Evolutionary conservation across 2,113 vertebrate species (phyloP).

Genomic region (Cricetomys ansorgei): DNA sequence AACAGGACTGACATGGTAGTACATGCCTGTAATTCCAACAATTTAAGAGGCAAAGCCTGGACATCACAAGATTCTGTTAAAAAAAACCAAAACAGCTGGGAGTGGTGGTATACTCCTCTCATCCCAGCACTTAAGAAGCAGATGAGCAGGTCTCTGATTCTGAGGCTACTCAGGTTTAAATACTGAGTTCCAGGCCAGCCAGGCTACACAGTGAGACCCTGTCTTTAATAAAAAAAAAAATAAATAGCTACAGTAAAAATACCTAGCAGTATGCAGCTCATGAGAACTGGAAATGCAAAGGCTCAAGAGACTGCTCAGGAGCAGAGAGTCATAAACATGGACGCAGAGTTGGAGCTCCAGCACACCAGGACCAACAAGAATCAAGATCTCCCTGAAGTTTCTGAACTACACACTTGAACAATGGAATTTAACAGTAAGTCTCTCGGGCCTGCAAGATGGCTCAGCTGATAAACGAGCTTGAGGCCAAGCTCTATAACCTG

Average conservation of each 20-base stretch:
- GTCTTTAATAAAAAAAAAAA: background rate
- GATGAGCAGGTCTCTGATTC: background rate
- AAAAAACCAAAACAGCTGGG: background rate
- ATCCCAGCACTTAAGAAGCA: background rate
- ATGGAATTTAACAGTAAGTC: background rate
- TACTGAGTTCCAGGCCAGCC: background rate
- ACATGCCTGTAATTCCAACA: background rate
- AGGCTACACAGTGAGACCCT: no score
- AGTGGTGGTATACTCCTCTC: background rate
- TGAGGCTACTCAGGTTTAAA: background rate
- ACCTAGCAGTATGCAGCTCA: background rate
- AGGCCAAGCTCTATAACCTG: background rate
- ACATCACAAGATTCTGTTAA: background rate
- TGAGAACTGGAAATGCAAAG: background rate
- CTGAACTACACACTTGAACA: background rate
- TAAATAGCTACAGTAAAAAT: background rate
- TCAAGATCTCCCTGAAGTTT: background rate
- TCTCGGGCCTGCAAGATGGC: background rate
- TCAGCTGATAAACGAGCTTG: background rate
- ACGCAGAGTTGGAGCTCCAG: background rate
- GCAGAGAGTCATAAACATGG: background rate
- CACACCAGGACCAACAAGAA: background rate
- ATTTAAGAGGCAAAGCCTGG: no score
- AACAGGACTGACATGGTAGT: background rate
- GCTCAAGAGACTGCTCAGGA: background rate